A percentile compares a stretch with the other conserved stretches of the same genome.
These are phyloP conservation scores for Gymnogyps californianus DNA, from an alignment of 2,113 vertebrate species.

Conservation along the genomic window DNA sequence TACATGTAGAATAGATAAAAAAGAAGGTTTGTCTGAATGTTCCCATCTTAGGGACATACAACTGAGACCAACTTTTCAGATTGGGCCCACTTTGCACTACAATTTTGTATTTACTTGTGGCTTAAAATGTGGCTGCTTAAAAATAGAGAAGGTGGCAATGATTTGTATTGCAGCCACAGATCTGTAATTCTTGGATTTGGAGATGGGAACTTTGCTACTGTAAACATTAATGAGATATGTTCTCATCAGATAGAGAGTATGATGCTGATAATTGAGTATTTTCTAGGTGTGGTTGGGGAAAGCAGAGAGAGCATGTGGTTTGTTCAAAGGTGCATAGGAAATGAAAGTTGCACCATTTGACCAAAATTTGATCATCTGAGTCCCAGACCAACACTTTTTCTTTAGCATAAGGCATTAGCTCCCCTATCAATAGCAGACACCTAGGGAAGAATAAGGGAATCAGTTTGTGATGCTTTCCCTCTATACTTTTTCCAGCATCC, in stretches of 20 bases:
- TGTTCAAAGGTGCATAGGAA: background rate
- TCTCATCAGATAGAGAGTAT: background rate
- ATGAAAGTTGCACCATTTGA: background rate
- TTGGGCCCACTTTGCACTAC: background rate
- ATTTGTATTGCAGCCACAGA: background rate
- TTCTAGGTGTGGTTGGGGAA: background rate
- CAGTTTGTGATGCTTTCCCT: background rate
- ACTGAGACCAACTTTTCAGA: background rate
- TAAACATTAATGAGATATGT: background rate
- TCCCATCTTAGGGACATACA: background rate
- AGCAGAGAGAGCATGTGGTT: background rate
- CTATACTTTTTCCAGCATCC: background rate
- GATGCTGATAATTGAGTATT: background rate
- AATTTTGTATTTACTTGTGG: background rate
- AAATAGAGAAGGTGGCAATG: background rate
- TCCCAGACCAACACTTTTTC: background rate
- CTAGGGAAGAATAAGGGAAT: background rate
- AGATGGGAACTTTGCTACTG: background rate
- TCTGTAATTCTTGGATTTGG: background rate
- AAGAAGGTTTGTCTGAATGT: background rate
- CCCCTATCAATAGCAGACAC: background rate
- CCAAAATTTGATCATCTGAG: background rate
- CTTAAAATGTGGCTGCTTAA: background rate
- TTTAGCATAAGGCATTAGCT: background rate
- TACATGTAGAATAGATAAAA: background rate